phyloP scores from a whole-genome alignment of 2,113 vertebrate species.

The Poeciliopsis retropinna region DNA sequence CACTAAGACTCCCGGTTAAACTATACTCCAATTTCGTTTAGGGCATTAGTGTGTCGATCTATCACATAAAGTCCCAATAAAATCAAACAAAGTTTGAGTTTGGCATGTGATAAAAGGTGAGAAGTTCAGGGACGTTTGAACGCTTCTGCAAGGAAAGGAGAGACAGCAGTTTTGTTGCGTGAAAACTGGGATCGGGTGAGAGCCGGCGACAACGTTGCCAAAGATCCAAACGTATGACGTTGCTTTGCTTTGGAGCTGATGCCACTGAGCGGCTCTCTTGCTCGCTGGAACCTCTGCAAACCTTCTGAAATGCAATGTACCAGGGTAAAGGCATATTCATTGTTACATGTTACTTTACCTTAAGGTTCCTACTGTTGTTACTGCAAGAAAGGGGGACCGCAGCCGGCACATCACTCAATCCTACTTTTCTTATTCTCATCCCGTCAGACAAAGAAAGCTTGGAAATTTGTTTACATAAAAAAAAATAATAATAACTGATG shows the following conservation, averaged over 20 bases:
- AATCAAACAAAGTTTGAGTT: not conserved
- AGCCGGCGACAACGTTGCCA: not conserved
- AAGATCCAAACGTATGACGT: not conserved
- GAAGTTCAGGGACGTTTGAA: not conserved
- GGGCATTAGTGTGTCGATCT: not conserved
- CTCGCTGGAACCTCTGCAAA: conserved; percentile 1
- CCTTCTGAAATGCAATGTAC: not conserved
- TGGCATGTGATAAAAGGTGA: not conserved
- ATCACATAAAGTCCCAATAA: not conserved
- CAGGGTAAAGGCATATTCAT: not conserved
- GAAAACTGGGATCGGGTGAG: not conserved
- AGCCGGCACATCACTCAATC: conserved; percentile 46
- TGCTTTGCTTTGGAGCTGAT: conserved; percentile 27
- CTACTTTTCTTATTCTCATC: not conserved
- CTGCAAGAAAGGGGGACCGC: not conserved
- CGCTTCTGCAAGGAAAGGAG: not conserved
- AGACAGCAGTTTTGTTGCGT: not conserved
- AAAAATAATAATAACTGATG: not conserved
- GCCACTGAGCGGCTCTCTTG: conserved; percentile 10
- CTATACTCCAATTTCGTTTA: not conserved
- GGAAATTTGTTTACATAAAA: not conserved
- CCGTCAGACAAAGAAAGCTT: conserved; percentile 11
- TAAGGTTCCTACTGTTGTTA: too few relatives aligned
- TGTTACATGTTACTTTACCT: not conserved
- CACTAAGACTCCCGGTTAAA: too few relatives aligned